Base-by-base conservation (phyloP, 2,888 invertebrate genomes). In the Dioctria linearis region DNA sequence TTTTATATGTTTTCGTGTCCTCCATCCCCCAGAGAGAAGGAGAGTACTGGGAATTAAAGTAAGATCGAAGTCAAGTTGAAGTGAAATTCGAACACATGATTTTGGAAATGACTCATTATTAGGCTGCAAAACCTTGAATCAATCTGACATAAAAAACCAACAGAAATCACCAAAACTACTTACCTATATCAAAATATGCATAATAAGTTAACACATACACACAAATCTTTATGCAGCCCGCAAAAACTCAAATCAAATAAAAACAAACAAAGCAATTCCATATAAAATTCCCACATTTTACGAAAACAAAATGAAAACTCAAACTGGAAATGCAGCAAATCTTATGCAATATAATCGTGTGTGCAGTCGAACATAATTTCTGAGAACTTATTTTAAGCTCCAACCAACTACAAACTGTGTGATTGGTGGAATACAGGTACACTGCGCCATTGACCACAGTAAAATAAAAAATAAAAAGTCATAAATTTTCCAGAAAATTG, bases 401-500 rank as follows among this genome's bases (percentile, higher is more conserved):
- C 49, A 67, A 43, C 67, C n/a, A 67, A 59, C 13, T 73, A 51
- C 57, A 73, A 54, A 54, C 54, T 54, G 54, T n/a, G n/a, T 11
- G 54, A 73, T 73, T 73, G 59, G 39, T 46, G 51, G 71, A 25
- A 11, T 37, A 54, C n/a, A 11, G 57, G 54, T 73, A 54, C 11
- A 49, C 69, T 51, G 39, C 25, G 63, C 37, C 25, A 25, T 25
- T 25, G 25, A 54, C 6, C 54, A n/a, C n/a, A 5, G 73, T 57
- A 57, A 25, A 25, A 25, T 1, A 73, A 73, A 57, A 25, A 25
- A 25, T 1, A 73, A 73, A 73, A 73, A 57, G 57, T 73, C 73
- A 73, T 73, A 73, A 73, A 73, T 73, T 73, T 73, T 40, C n/a
- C 59, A 57, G 73, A 73, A 73, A 73, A 73, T 73, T 73, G 57